Percentiles rank a stretch among this genome's conserved stretches.
Evolutionary conservation across 2,113 vertebrate genomes (phyloP).

Genomic region (Melierax canorus): DNA sequence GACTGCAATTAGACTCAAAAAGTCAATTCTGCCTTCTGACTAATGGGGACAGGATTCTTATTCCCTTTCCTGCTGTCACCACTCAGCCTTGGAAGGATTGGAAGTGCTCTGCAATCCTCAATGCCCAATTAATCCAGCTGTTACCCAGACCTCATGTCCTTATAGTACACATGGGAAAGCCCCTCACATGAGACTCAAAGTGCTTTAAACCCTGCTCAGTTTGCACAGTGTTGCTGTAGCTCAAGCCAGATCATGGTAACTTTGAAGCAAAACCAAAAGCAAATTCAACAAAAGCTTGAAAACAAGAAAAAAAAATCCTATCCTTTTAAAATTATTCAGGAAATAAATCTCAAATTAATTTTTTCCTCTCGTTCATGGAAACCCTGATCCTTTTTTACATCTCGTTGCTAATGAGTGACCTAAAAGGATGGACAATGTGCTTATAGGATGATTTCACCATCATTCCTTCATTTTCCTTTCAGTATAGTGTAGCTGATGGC

Average conservation of each 20-base stretch:
- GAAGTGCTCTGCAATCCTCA: not conserved
- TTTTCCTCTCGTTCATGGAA: not conserved
- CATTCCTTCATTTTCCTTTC: not conserved
- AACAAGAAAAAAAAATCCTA: accelerated
- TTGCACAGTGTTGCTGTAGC: not conserved
- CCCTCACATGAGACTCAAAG: not conserved
- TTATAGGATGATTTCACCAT: not conserved
- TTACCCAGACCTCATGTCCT: not conserved
- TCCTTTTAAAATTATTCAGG: not conserved
- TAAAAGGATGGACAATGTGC: not conserved
- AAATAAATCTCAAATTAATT: not conserved
- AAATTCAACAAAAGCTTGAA: not conserved
- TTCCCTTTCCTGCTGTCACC: not conserved
- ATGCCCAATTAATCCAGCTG: not conserved
- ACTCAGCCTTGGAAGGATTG: not conserved
- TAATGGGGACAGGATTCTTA: not conserved
- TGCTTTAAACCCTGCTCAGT: not conserved
- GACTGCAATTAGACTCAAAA: not conserved
- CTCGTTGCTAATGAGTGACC: not conserved
- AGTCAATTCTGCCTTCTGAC: not conserved
- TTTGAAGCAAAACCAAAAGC: not conserved
- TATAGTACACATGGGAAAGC: not conserved
- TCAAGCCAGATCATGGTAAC: not conserved
- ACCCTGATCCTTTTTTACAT: not conserved
- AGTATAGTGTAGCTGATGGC: not conserved